Conservation (phyloP, 2,888 invertebrate genomes). For the Limnephilus rhombicus region DNA sequence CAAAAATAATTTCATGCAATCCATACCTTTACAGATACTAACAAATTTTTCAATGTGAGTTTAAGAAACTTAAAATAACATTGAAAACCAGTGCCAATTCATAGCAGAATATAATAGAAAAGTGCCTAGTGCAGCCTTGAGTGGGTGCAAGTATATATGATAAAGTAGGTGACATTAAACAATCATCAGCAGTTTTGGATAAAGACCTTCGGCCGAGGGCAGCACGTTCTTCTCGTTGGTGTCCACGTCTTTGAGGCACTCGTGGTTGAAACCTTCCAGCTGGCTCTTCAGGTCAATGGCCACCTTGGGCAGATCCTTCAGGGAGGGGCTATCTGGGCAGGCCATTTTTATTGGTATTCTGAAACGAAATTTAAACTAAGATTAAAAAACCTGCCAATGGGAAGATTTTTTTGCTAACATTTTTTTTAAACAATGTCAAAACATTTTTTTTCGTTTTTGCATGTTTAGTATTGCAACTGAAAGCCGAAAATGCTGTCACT, state of each 20-base stretch:
- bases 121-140: background rate
- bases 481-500: too few species aligned
- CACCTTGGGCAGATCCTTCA: conserved; percentile 95
- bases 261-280: conserved; percentile 93
- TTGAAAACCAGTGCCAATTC: background rate
- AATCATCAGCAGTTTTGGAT: background rate
- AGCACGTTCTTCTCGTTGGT: conserved; percentile 95
- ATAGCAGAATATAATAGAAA: background rate
- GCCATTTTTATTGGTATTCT: conserved; percentile 71
- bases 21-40: background rate
- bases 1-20: background rate
- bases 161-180: background rate
- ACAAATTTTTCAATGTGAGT: background rate
- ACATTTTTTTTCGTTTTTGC: too few species aligned
- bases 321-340: conserved; percentile 84
- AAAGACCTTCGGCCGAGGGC: conserved; percentile 93
- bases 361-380: conserved; percentile 65
- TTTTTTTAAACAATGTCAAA: too few species aligned
- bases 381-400: conserved; percentile 1
- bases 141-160: background rate
- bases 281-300: conserved; percentile 93
- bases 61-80: background rate
- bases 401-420: background rate
- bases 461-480: too few species aligned
- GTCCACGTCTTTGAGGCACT: conserved; percentile 91